phyloP scores from a whole-genome alignment of 2,797 vertebrate genomes.

The Carcharodon carcharias region DNA sequence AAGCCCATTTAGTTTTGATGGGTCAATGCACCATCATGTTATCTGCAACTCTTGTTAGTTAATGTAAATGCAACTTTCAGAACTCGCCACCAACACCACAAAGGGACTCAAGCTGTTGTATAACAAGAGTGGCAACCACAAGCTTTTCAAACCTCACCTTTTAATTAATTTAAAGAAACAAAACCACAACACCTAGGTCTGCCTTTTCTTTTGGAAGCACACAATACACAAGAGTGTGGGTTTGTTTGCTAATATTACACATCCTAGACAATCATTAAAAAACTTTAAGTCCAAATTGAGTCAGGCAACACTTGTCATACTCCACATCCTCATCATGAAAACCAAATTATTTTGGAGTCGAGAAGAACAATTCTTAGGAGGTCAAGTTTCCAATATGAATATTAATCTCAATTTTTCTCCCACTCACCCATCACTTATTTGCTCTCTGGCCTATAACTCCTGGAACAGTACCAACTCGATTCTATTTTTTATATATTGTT shows the following conservation, averaged over 20 bases:
- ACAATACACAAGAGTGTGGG: not conserved
- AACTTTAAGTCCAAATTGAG: not conserved
- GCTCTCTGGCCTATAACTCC: not conserved
- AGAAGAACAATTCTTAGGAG: not conserved
- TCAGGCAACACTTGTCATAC: not conserved
- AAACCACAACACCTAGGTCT: slow-evolving; percentile 23
- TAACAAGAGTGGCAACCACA: slow-evolving; percentile 18
- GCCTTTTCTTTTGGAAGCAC: not conserved
- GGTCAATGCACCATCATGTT: not conserved
- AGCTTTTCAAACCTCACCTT: not conserved
- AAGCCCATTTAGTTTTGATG: not conserved
- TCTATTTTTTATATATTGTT: too few relatives aligned
- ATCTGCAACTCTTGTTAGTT: not conserved
- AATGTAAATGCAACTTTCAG: not conserved
- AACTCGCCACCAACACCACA: slow-evolving; percentile 7
- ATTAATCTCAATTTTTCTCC: not conserved
- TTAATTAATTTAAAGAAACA: not conserved
- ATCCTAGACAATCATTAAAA: not conserved
- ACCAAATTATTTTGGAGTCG: not conserved
- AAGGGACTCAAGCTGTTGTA: not conserved
- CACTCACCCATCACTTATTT: too few relatives aligned
- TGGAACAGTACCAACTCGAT: not conserved
- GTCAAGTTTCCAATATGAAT: not conserved
- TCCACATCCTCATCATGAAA: not conserved
- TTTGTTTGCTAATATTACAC: not conserved